Evolutionary conservation across 2,113 vertebrate species (phyloP).

Genomic region (Forbesichthys agassizii): DNA sequence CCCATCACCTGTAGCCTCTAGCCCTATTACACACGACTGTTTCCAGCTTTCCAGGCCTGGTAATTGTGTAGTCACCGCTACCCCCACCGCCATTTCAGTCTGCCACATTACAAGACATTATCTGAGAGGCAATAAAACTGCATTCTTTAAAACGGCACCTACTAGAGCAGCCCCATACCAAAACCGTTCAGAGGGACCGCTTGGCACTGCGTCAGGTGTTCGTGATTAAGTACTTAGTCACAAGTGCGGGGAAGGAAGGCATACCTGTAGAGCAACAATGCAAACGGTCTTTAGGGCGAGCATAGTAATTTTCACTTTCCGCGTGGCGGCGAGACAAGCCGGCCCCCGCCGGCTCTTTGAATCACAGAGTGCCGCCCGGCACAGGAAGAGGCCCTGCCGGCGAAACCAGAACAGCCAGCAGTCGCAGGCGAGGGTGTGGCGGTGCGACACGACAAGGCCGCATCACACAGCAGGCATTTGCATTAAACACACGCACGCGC

Average conservation of each 20-base stretch:
- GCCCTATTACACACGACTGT: slow-evolving; percentile 34
- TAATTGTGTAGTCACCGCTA: slow-evolving; percentile 53
- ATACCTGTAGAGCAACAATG: slow-evolving; percentile 55
- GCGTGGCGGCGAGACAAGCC: slow-evolving; percentile 22
- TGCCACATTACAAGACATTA: slow-evolving; percentile 44
- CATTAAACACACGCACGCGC: neutral
- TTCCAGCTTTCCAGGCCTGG: slow-evolving; percentile 56
- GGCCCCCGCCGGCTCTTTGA: slow-evolving; percentile 42
- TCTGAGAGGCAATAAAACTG: slow-evolving; percentile 46
- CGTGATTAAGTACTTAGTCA: slow-evolving; percentile 61
- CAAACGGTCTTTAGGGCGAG: slow-evolving; percentile 38
- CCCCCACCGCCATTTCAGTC: slow-evolving; percentile 40
- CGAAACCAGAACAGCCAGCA: neutral
- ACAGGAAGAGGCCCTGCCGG: slow-evolving; percentile 19
- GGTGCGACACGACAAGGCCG: neutral
- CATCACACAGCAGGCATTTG: neutral
- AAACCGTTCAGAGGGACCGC: slow-evolving; percentile 12
- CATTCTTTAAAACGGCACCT: slow-evolving; percentile 30
- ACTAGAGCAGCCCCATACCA: slow-evolving; percentile 25
- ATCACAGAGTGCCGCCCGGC: slow-evolving; percentile 41
- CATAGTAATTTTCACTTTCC: slow-evolving; percentile 67
- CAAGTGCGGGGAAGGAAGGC: slow-evolving; percentile 12
- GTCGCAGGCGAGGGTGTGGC: slow-evolving; percentile 3
- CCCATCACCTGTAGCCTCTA: slow-evolving; percentile 45
- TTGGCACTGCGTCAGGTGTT: slow-evolving; percentile 9